Evolutionary conservation across 64 coral and sea anemone species (phyloP).

Genomic region (Porites australiensis): DNA sequence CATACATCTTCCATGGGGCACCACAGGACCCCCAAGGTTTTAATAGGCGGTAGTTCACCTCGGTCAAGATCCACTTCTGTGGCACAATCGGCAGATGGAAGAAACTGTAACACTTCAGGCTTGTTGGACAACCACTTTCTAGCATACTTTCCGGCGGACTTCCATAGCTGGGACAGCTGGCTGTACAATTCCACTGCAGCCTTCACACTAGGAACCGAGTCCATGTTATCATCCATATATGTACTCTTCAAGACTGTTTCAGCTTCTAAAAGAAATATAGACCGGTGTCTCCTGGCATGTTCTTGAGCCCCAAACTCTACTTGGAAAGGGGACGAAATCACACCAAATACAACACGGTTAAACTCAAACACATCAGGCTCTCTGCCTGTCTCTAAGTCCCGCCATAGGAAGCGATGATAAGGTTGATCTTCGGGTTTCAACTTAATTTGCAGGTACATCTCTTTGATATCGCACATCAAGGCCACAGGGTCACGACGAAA

Average conservation of each 20-base stretch:
- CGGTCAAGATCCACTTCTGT: background rate
- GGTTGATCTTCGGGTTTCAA: constrained; percentile 35
- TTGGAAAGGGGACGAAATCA: constrained; percentile 59
- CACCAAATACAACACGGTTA: constrained; percentile 75
- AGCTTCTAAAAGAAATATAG: constrained; percentile 48
- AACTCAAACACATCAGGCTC: constrained; percentile 59
- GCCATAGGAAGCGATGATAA: constrained; percentile 55
- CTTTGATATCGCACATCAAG: constrained; percentile 60
- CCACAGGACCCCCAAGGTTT: background rate
- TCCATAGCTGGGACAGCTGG: background rate
- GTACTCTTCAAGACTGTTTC: background rate
- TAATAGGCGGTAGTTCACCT: background rate
- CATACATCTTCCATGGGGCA: too few relatives aligned
- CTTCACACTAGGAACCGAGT: background rate
- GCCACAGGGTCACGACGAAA: constrained; percentile 51
- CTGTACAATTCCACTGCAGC: background rate
- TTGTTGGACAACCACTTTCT: constrained; percentile 24
- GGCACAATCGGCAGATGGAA: background rate
- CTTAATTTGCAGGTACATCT: constrained; percentile 45
- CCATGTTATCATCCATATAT: constrained; percentile 46
- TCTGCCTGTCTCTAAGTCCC: constrained; percentile 21
- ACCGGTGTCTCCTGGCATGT: constrained; percentile 44
- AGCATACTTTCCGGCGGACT: background rate
- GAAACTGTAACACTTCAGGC: background rate
- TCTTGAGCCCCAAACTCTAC: constrained; percentile 50